A percentile compares a stretch with the other conserved stretches of the same genome.
Conservation (phyloP, 2,113 vertebrate species). For the Eublepharis macularius region DNA sequence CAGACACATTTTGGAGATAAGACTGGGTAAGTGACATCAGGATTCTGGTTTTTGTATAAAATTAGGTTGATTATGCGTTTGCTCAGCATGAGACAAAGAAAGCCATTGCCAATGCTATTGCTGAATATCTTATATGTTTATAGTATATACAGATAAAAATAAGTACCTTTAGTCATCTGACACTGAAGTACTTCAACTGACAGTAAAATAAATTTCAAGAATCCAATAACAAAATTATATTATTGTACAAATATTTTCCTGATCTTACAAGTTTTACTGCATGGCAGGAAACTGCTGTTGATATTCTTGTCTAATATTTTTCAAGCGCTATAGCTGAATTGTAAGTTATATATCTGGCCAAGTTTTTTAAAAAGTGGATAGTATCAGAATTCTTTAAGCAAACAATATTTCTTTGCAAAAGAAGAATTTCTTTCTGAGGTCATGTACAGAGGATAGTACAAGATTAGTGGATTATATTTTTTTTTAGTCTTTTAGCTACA, state of each 20-base stretch:
- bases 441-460: neutral
- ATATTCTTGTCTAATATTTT: neutral
- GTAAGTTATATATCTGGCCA: neutral
- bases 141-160: neutral
- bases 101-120: too few species aligned
- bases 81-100: neutral
- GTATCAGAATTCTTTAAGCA: neutral
- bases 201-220: neutral
- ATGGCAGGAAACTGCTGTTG: neutral
- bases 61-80: neutral
- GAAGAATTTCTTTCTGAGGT: neutral
- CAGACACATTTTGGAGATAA: conserved; percentile 91
- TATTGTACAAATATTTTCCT: neutral
- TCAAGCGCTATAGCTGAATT: neutral
- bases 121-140: neutral
- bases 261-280: neutral
- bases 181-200: too few species aligned
- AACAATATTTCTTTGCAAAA: neutral
- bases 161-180: neutral
- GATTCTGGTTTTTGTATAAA: neutral
- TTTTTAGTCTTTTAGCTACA: neutral
- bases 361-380: neutral
- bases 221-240: neutral
- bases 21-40: conserved; percentile 83
- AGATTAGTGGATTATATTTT: neutral